Conservation (phyloP, 2,113 vertebrate genomes). For the Geococcyx californianus region DNA sequence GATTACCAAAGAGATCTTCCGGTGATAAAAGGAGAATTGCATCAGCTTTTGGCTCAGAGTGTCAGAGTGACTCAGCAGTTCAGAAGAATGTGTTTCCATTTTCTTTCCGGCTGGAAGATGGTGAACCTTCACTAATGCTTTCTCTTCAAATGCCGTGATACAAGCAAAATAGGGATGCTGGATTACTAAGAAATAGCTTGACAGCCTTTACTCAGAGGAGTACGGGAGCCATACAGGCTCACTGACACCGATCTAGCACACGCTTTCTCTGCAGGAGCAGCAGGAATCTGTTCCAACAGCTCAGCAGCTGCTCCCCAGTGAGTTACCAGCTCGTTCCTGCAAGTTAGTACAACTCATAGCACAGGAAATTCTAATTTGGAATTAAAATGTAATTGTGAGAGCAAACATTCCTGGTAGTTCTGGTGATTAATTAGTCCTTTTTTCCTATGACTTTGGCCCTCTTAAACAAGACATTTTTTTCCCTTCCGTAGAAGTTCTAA, state of each 20-base stretch:
- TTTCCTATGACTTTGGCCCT: not conserved
- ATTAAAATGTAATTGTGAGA: not conserved
- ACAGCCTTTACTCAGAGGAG: not conserved
- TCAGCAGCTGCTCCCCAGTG: not conserved
- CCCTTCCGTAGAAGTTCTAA: not conserved
- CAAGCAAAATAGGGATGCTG: not conserved
- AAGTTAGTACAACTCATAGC: not conserved
- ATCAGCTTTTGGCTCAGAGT: slow-evolving; percentile 53
- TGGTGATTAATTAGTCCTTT: not conserved
- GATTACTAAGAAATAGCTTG: not conserved
- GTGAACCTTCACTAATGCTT: slow-evolving; percentile 4
- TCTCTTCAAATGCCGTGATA: not conserved
- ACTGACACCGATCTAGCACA: no score
- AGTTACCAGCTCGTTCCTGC: not conserved
- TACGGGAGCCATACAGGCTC: not conserved
- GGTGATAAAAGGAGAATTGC: slow-evolving; percentile 68
- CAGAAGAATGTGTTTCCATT: slow-evolving; percentile 19
- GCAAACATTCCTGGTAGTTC: not conserved
- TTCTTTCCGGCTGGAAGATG: slow-evolving; percentile 39
- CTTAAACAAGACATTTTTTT: not conserved
- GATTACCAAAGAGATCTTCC: slow-evolving; percentile 69
- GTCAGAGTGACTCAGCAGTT: slow-evolving; percentile 75
- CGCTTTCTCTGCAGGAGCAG: not conserved
- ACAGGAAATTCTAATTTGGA: not conserved
- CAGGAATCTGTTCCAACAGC: not conserved